These are phyloP conservation scores for Rhopalosiphum padi DNA, from an alignment of 1,140 invertebrate species.

Conservation along the genomic window DNA sequence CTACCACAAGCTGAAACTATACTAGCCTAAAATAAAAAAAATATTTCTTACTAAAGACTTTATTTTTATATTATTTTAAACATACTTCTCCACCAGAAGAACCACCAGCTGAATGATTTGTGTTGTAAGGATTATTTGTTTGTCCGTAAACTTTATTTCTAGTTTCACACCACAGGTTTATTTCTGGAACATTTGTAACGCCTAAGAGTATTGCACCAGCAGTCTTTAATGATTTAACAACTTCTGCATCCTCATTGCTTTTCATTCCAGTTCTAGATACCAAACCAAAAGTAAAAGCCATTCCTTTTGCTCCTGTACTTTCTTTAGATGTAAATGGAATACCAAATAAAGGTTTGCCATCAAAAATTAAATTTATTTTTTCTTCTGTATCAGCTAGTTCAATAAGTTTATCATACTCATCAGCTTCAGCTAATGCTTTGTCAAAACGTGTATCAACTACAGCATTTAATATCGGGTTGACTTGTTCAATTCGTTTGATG, in stretches of 20 bases:
- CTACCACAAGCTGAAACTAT: constrained; percentile 78
- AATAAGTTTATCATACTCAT: constrained; percentile 74
- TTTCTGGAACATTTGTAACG: constrained; percentile 93
- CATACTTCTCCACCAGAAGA: constrained; percentile 80
- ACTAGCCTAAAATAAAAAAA: constrained; percentile 67
- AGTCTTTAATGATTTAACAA: constrained; percentile 74
- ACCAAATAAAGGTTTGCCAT: constrained; percentile 74
- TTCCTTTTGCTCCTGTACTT: constrained; percentile 69
- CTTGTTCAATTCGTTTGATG: constrained; percentile 79
- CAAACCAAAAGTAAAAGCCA: constrained; percentile 75
- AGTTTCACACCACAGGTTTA: constrained; percentile 86
- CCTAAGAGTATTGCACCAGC: constrained; percentile 88
- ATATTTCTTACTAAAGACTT: not conserved
- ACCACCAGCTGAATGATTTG: constrained; percentile 80
- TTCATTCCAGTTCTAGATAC: constrained; percentile 66
- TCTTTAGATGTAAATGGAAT: constrained; percentile 86
- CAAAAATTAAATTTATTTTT: constrained; percentile 61
- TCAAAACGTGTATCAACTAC: constrained; percentile 81
- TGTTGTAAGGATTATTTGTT: constrained; percentile 92
- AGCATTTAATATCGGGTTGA: constrained; percentile 81
- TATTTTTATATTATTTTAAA: not conserved
- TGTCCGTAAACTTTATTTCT: constrained; percentile 90
- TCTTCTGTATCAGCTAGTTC: constrained; percentile 68
- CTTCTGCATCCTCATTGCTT: constrained; percentile 77
- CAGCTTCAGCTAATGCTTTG: constrained; percentile 79